Evolutionary conservation across 64 coral and sea anemone genomes (phyloP).

Genomic region (Acropora tenuis): DNA sequence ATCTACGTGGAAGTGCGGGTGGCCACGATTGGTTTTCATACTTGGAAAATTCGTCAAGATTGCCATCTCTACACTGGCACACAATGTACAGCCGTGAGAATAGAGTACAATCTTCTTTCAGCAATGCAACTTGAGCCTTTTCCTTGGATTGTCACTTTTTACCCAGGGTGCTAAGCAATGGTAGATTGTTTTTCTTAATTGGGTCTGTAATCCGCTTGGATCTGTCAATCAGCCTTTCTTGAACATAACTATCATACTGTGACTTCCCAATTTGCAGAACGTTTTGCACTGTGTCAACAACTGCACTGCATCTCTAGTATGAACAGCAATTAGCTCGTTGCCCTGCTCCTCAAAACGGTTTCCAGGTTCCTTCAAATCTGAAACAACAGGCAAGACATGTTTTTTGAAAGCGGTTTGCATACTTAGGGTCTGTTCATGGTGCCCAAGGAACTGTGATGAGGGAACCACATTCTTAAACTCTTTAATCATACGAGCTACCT

Average conservation of each 20-base stretch:
- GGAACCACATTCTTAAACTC: not conserved
- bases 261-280: not conserved
- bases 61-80: too few relatives aligned
- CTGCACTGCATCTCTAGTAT: not conserved
- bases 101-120: too few relatives aligned
- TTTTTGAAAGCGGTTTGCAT: not conserved
- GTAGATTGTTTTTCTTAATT: slow-evolving; percentile 47
- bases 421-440: not conserved
- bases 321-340: not conserved
- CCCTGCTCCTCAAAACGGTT: not conserved
- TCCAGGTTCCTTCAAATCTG: not conserved
- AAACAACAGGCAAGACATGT: not conserved
- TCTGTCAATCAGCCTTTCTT: slow-evolving; percentile 5
- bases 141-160: not conserved
- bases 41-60: too few relatives aligned
- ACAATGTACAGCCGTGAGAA: too few relatives aligned
- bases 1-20: too few relatives aligned
- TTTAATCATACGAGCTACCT: not conserved
- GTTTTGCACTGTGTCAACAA: not conserved
- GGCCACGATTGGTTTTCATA: too few relatives aligned
- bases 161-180: not conserved
- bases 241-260: slow-evolving; percentile 22
- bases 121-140: too few relatives aligned
- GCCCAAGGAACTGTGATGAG: not conserved
- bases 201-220: slow-evolving; percentile 13